Conservation (phyloP, 2,797 vertebrate species). For the Sardinella longiceps region DNA sequence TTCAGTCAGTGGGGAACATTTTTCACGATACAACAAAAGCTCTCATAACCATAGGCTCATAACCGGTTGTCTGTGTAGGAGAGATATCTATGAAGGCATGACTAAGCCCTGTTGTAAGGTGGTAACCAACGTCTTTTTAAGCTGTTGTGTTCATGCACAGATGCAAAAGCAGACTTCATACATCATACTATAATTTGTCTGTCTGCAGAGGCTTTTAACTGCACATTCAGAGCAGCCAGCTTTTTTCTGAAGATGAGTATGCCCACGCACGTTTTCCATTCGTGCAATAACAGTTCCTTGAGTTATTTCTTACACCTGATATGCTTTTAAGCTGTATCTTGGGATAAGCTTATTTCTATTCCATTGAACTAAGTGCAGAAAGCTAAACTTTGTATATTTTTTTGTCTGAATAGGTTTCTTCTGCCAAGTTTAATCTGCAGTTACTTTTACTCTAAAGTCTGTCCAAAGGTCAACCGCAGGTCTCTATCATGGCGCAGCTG, state of each 20-base stretch:
- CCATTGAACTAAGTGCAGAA: not conserved
- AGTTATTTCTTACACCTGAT: not conserved
- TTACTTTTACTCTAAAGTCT: not conserved
- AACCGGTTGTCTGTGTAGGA: not conserved
- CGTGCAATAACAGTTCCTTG: not conserved
- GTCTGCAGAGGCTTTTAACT: not conserved
- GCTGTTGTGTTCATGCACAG: not conserved
- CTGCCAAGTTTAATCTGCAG: not conserved
- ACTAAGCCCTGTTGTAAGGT: not conserved
- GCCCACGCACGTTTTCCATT: not conserved
- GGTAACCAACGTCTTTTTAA: not conserved
- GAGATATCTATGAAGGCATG: not conserved
- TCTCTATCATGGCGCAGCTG: constrained; percentile 43
- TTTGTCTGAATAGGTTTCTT: not conserved
- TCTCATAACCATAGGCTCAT: not conserved
- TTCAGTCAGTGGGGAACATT: not conserved
- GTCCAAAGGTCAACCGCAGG: constrained; percentile 37
- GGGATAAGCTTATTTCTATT: not conserved
- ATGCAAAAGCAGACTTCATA: not conserved
- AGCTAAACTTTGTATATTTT: constrained; percentile 3
- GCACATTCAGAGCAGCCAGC: not conserved
- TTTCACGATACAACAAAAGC: not conserved
- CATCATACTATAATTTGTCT: constrained; percentile 10
- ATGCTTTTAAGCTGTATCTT: not conserved
- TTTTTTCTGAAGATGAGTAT: not conserved